Base-by-base conservation (phyloP, 2,888 invertebrate genomes). In the Pasiphila rectangulata region DNA sequence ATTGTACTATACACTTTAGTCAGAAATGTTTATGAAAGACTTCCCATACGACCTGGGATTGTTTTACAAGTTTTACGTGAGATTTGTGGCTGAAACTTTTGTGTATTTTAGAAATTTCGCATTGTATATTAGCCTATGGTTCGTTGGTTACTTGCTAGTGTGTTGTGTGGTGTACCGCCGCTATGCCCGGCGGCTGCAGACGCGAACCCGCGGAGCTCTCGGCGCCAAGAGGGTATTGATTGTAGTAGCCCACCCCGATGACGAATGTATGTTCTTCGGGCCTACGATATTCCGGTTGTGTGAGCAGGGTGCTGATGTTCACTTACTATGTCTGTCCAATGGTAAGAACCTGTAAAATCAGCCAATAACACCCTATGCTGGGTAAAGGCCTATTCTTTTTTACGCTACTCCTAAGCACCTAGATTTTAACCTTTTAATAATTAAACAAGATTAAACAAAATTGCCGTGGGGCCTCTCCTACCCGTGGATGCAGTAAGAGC, bases 201-300 rank as follows among this genome's bases (percentile, higher is more conserved):
- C 84, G 0, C 80, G 90, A 57, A 84, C 82, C 44, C 82, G 85
- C 20, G 89, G 88, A 17, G 83, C 91, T 7, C 79, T 90, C 23
- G 75, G 88, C 27, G 85, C 90, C 1, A 86, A 84, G 53, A 85
- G 95, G 60, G 91, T 96, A 29, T 82, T 98, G 19, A 76, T 99
- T 40, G 93, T 98, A 1, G 95, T 93, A 29, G 98, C 99, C 13
- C 99, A 99, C 88, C 99, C 99, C 9, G 99, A 99, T 79, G 99
- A 99, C 77, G 99, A 99, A 78, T 96, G 96, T 63, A 98, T 99
- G 99, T 99, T 99, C 80, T 99, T 99, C 79, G 96, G 97, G 0
- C 99, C 99, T 10, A 92, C 95, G 25, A 92, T 97, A 54, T 90
- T 94, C 54, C 90, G 93, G 71, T 82, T 95, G 49, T 91, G 90